These are phyloP conservation scores for Rhabdomys dilectus DNA, from an alignment of 2,113 vertebrate genomes.

Conservation along the genomic window DNA sequence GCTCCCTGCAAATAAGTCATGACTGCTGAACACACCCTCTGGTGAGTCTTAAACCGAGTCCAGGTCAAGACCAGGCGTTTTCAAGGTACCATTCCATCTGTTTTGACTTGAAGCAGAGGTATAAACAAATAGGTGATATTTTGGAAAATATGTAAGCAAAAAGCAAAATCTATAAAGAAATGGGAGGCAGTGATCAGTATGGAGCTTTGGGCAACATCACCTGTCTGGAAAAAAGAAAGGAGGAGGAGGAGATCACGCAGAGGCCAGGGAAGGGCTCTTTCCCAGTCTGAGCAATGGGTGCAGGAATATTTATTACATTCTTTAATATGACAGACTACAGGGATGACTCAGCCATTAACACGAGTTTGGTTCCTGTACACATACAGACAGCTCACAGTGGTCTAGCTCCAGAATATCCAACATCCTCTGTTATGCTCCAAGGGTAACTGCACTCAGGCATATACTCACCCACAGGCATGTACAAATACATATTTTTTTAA, in stretches of 20 bases:
- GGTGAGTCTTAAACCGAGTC: not conserved
- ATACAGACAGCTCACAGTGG: not conserved
- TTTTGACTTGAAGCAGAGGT: not conserved
- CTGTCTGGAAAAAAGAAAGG: not conserved
- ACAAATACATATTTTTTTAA: not conserved
- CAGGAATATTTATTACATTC: not conserved
- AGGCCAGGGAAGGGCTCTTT: not conserved
- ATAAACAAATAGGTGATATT: not conserved
- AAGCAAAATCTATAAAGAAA: conserved; percentile 34
- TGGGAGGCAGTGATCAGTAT: not conserved
- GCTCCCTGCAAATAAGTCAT: not conserved
- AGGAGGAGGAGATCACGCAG: not conserved
- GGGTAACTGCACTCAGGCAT: not conserved
- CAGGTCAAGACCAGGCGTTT: not conserved
- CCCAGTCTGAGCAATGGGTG: not conserved
- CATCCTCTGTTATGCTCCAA: not conserved
- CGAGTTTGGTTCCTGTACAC: not conserved
- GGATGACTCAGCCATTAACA: not conserved
- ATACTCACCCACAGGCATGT: not conserved
- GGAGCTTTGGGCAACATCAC: not conserved
- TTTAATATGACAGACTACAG: not conserved
- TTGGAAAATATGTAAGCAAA: not conserved
- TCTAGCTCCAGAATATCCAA: not conserved
- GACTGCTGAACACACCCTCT: not conserved
- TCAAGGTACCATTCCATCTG: conserved; percentile 22